Evolutionary conservation across 2,113 vertebrate species (phyloP), one percentile per base, ranked within the genome.

Genomic region (Platysteira castanea): DNA sequence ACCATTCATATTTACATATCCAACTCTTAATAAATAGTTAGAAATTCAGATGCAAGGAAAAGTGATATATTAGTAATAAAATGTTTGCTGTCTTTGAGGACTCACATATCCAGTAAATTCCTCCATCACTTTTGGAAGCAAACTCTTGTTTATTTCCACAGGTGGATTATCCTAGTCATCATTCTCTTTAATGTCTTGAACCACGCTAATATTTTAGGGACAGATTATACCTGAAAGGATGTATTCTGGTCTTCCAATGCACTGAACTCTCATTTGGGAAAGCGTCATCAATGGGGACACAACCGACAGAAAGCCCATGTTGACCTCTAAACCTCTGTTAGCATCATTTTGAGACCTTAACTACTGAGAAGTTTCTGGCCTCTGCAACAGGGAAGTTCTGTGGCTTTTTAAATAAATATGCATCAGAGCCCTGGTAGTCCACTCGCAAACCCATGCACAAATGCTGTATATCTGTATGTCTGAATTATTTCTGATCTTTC

Each of bases 171-270:
- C 10, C 11, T 76, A 59, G 18, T 21, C 47, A 31, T 31, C 13
- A 64, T 10, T 78, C 10, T 78, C 63, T 46, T 53, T 42, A 47
- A 56, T 53, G 18, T 61, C 28, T 44, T 46, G 57, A 60, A 44
- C 39, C 9, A 28, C 6, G 41, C 4, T 37, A 67, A 39, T 4
- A 11, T 35, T 50, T 70, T 54, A 83, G 33, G 9, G 30, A 39
- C 9, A 42, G 0, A 24, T 3, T 21, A 17, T 24, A 21, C 11
- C 33, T 35, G 16, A 70, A 81, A 81, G 7, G 6, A 39, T 0
- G 0, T 41, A 53, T 1, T 0, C 4, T 2, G 1, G 26, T 78
- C 20, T 82, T 33, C 10, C 9, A 67, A 8, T 37, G 4, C 1
- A 2, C 18, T 3, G 4, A 11, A 12, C 37, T 73, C 6, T n/a